A percentile compares a stretch with the other conserved stretches of the same genome.
These are phyloP conservation scores for Echinarachnius parma DNA, from an alignment of 53 echinoderm and acorn worm species.

Conservation along the genomic window DNA sequence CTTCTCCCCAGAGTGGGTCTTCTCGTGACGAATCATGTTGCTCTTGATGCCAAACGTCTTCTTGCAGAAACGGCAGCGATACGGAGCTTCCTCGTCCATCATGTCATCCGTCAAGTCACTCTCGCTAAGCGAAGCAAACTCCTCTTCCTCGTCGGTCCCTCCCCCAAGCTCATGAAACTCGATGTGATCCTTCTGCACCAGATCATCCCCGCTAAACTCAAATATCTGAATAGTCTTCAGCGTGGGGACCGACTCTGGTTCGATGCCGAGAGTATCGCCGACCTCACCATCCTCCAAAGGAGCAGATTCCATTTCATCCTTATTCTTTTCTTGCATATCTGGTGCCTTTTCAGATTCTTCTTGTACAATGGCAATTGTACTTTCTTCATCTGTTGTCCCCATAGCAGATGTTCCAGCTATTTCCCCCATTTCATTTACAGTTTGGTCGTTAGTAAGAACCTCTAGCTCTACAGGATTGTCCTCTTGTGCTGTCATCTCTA, in stretches of 20 bases:
- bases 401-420: too few species aligned
- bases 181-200: constrained; percentile 44
- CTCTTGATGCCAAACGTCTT: constrained; percentile 36
- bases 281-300: constrained; percentile 10
- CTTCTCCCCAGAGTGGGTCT: constrained; percentile 22
- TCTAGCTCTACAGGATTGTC: too few species aligned
- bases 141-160: constrained; percentile 26
- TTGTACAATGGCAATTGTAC: too few species aligned
- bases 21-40: constrained; percentile 34
- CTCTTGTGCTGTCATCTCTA: too few species aligned
- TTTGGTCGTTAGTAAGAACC: too few species aligned
- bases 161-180: constrained; percentile 33
- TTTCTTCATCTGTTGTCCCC: too few species aligned
- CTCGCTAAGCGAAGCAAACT: constrained; percentile 6
- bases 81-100: constrained; percentile 30
- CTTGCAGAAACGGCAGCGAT: constrained; percentile 31
- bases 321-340: too few species aligned
- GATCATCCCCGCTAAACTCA: constrained; percentile 41
- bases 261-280: constrained; percentile 4
- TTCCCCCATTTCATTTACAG: too few species aligned
- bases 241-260: constrained; percentile 20
- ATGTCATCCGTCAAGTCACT: constrained; percentile 42
- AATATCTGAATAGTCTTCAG: constrained; percentile 44
- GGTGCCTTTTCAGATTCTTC: too few species aligned
- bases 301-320: too few species aligned